Conservation (phyloP, 2,113 vertebrate genomes). For the Choloepus hoffmanni region DNA sequence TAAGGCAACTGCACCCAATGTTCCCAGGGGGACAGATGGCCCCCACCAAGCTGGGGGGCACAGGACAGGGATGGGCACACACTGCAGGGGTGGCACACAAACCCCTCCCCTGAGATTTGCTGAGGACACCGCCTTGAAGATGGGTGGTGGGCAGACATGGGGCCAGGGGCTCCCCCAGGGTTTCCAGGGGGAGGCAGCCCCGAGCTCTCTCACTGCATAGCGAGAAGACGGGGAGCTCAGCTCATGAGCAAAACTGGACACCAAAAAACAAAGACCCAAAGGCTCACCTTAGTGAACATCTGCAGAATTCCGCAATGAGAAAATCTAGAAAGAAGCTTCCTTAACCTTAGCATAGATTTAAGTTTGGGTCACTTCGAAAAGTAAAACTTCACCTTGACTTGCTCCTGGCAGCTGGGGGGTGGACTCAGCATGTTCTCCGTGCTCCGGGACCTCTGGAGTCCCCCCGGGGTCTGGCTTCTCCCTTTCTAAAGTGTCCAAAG, state of each 20-base stretch:
- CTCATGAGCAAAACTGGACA: background rate
- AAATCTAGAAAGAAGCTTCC: background rate
- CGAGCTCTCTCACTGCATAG: background rate
- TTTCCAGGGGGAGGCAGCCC: background rate
- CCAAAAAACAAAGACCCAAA: background rate
- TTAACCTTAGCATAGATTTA: background rate
- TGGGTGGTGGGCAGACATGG: background rate
- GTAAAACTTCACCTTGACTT: background rate
- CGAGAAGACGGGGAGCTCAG: background rate
- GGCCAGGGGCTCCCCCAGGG: background rate
- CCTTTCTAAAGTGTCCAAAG: background rate
- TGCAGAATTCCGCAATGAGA: background rate
- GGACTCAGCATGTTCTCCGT: background rate
- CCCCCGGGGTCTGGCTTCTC: background rate
- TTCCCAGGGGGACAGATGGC: fast-evolving
- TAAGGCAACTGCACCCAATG: background rate
- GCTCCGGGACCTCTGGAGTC: background rate
- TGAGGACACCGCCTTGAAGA: background rate
- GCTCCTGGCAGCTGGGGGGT: background rate
- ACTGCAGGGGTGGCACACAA: no score
- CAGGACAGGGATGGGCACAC: no score
- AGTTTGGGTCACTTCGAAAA: background rate
- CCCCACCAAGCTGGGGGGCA: background rate
- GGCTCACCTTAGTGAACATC: background rate
- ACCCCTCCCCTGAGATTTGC: background rate